These are phyloP conservation scores for Bilobella aurantiaca DNA, from an alignment of 1,140 invertebrate genomes.

Conservation along the genomic window DNA sequence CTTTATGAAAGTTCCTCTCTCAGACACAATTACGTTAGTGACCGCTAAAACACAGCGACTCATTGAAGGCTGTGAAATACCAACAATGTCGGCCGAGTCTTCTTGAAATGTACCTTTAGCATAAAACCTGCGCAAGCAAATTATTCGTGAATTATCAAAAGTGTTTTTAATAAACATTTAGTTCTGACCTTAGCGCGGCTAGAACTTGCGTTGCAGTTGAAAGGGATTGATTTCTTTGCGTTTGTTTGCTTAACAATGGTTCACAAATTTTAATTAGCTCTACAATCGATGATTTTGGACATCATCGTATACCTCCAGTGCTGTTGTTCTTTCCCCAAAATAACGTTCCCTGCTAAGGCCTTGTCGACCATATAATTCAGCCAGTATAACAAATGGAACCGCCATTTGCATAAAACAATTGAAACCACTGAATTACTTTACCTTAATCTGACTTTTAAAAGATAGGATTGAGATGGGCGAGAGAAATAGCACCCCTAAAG, in stretches of 20 bases:
- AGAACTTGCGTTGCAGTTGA: not conserved
- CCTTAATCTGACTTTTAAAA: too few species aligned
- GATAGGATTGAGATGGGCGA: not conserved
- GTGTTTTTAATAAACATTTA: too few species aligned
- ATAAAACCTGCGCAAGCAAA: conserved; percentile 1
- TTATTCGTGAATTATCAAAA: not conserved
- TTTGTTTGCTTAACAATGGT: not conserved
- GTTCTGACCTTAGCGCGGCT: conserved; percentile 2
- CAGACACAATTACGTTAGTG: not conserved
- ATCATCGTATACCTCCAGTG: not conserved
- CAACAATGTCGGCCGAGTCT: conserved; percentile 6
- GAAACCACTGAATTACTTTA: too few species aligned
- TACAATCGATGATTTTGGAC: not conserved
- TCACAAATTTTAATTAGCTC: not conserved
- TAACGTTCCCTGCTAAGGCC: not conserved
- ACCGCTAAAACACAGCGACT: not conserved
- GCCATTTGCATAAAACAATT: too few species aligned
- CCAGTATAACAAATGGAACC: not conserved
- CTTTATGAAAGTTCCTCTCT: not conserved
- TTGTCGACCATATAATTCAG: not conserved
- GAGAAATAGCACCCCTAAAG: not conserved
- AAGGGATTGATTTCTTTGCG: not conserved
- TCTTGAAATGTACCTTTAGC: conserved; percentile 14
- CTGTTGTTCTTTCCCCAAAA: not conserved
- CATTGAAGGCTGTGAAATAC: conserved; percentile 4